Evolutionary conservation across 2,888 invertebrate genomes (phyloP).

Genomic region (Orchestes rusci): DNA sequence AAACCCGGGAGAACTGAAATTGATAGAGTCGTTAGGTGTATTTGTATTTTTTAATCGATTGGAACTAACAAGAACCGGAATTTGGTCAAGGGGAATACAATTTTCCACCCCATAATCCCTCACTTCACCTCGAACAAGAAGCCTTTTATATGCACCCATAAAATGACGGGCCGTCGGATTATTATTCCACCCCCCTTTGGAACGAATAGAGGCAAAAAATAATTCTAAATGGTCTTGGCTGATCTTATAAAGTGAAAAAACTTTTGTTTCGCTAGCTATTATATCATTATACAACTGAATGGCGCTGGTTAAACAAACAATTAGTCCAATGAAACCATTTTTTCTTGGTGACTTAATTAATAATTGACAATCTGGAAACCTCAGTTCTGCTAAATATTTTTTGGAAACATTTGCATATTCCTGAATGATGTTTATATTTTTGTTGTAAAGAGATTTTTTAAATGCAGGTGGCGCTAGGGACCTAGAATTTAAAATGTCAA

Average conservation of each 20-base stretch:
- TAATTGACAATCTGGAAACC: conserved; percentile 6
- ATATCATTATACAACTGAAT: conserved; percentile 7
- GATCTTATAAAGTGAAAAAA: conserved; percentile 23
- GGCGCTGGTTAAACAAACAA: conserved; percentile 10
- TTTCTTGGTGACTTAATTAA: conserved; percentile 11
- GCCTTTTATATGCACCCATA: no score
- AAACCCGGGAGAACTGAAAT: neutral
- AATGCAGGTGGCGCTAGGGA: conserved; percentile 3
- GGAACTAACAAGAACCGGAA: conserved; percentile 16
- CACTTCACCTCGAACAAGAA: conserved; percentile 20
- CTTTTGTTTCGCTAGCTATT: conserved; percentile 4
- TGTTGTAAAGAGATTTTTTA: conserved; percentile 7
- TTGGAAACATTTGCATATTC: conserved; percentile 6
- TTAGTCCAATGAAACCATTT: conserved; percentile 10
- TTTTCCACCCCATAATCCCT: conserved; percentile 18
- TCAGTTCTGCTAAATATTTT: conserved; percentile 7
- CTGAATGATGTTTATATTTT: conserved; percentile 6
- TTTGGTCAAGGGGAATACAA: conserved; percentile 22
- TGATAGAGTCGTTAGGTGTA: neutral
- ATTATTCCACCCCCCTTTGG: no score
- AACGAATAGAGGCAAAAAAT: no score
- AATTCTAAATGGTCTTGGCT: no score
- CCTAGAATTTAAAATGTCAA: conserved; percentile 13
- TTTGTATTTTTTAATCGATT: neutral
- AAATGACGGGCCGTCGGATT: no score